Evolutionary conservation across 2,113 vertebrate genomes (phyloP).

Genomic region (Geococcyx californianus): DNA sequence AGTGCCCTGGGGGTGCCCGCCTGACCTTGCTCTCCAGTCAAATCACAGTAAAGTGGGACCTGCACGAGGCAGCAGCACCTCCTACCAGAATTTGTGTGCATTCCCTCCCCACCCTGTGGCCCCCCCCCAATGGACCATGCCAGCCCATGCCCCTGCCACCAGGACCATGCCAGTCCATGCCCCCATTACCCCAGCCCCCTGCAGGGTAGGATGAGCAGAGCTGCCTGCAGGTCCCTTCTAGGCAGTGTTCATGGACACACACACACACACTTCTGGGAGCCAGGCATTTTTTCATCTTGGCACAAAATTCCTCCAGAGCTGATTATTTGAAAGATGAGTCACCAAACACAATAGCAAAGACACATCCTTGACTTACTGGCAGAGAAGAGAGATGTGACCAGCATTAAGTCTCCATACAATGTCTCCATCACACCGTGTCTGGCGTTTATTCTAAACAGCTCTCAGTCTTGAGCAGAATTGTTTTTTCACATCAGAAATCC

Average conservation of each 20-base stretch:
- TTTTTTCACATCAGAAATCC: conserved; percentile 37
- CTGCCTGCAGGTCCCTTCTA: background rate
- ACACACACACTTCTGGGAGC: background rate
- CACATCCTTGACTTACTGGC: conserved; percentile 66
- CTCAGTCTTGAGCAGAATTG: conserved; percentile 23
- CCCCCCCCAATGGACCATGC: too few species aligned
- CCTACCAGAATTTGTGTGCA: background rate
- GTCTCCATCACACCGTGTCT: conserved; percentile 63
- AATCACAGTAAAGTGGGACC: accelerated
- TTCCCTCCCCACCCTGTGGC: background rate
- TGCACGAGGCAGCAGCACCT: accelerated
- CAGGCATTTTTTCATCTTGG: conserved; percentile 31
- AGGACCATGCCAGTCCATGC: accelerated
- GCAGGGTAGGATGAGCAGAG: background rate
- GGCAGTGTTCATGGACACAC: background rate
- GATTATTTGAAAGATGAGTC: conserved; percentile 69
- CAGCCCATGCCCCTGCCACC: too few species aligned
- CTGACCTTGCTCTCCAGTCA: background rate
- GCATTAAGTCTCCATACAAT: conserved; percentile 52
- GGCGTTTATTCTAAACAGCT: conserved; percentile 55
- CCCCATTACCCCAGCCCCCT: accelerated
- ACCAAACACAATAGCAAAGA: conserved; percentile 67
- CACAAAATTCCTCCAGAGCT: conserved; percentile 49
- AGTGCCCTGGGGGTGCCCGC: background rate
- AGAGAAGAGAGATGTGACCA: conserved; percentile 62